Base-by-base conservation (phyloP, 2,888 invertebrate species). In the Cheilosia soror region DNA sequence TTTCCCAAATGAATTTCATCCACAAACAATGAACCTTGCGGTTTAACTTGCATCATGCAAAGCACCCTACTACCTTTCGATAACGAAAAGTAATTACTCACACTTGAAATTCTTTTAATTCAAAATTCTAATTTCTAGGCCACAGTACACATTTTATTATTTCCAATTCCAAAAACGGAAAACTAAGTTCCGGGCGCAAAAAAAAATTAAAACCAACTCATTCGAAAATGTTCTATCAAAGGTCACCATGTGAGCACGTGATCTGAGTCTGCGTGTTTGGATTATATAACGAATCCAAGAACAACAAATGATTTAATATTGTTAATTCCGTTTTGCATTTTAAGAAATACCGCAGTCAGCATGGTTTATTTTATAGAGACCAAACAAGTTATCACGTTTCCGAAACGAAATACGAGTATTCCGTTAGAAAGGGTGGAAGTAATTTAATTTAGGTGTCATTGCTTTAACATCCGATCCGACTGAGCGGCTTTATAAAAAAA, bases 241-340 rank as follows among this genome's bases (percentile, higher is more conserved):
- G 58, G 66, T 68, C 62, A 33, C 20, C n/a, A 49, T 11, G 11
- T n/a, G 31, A 62, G 62, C 77, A 77, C 68, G 77, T 69, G 77
- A 62, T 53, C 42, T 53, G 68, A 62, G 53, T 60, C 69, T 68
- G 68, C 53, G 37, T 68, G 77, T 47, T 62, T 55, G 51, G 53
- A 77, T 76, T 76, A 76, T 53, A 68, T 42, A 68, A 66, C 68
- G 44, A 68, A 58, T 60, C 5, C 60, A 42, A 53, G 29, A 13
- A 49, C 57, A 63, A 60, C 49, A 33, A 68, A 31, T 29, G n/a
- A n/a, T n/a, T n/a, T n/a, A n/a, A n/a, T n/a, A 53, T 57, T 47
- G 6, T 37, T 44, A 3, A 13, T 29, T 49, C 27, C 15, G 15
- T 31, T 27, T 53, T 57, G n/a, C 33, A 58, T 49, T 58, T 58